phyloP scores from a whole-genome alignment of 2,113 vertebrate genomes.

The Ctenomys sociabilis region DNA sequence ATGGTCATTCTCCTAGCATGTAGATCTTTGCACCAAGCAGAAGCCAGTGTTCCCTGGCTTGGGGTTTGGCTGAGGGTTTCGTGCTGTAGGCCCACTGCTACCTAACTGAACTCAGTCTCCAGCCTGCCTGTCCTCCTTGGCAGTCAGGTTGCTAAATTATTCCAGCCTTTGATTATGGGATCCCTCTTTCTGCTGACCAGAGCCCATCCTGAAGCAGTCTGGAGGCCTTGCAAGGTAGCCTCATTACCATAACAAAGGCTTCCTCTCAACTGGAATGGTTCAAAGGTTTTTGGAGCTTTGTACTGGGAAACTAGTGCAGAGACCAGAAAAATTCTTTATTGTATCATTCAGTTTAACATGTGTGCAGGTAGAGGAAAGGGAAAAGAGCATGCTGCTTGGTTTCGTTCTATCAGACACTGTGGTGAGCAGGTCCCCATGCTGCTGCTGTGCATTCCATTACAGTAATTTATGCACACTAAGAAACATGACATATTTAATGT shows the following conservation, averaged over 20 bases:
- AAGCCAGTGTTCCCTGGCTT: not conserved
- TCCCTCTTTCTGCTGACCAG: not conserved
- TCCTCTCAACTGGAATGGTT: not conserved
- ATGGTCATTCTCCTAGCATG: not conserved
- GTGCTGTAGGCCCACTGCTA: not conserved
- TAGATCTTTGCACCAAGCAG: not conserved
- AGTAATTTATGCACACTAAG: not conserved
- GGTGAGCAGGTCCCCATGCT: too few species aligned
- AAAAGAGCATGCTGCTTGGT: not conserved
- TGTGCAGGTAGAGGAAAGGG: too few species aligned
- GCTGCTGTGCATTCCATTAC: not conserved
- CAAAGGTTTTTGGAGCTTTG: not conserved
- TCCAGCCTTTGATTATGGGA: too few species aligned
- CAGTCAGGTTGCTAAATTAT: not conserved
- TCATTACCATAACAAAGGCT: not conserved
- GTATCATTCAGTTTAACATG: not conserved
- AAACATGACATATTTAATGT: not conserved
- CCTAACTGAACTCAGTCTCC: not conserved
- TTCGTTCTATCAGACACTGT: not conserved
- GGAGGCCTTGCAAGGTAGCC: not conserved
- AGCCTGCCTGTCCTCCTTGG: not conserved
- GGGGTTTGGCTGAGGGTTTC: not conserved
- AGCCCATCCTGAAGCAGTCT: not conserved
- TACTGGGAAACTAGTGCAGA: not conserved
- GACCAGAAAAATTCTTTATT: not conserved